These are phyloP conservation scores for Laupala kohalensis DNA, from an alignment of 1,140 invertebrate species.

Conservation along the genomic window DNA sequence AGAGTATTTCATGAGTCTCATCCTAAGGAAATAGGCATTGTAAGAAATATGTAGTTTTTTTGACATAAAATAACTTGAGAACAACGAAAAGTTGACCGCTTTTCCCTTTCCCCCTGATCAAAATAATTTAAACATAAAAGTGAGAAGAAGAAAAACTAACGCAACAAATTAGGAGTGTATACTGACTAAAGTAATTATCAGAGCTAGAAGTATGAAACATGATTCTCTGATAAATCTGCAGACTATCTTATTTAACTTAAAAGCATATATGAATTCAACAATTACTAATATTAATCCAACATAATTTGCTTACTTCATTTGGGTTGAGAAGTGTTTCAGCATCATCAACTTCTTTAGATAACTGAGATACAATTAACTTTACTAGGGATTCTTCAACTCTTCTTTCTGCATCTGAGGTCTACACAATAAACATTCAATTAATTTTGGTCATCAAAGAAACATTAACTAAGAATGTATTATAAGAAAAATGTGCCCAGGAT, in stretches of 20 bases:
- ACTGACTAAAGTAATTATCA: not conserved
- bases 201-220: not conserved
- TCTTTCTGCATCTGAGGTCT: constrained; percentile 14
- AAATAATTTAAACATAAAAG: not conserved
- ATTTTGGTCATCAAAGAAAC: not conserved
- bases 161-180: not conserved
- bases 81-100: too few species aligned
- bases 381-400: constrained; percentile 31
- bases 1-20: too few species aligned
- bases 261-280: not conserved
- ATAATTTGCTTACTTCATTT: constrained; percentile 22
- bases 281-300: not conserved
- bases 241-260: not conserved
- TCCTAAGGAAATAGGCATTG: too few species aligned
- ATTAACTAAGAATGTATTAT: too few species aligned
- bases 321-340: constrained; percentile 18
- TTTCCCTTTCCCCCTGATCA: too few species aligned
- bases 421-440: not conserved
- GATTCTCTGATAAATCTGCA: not conserved
- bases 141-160: not conserved
- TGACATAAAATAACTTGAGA: too few species aligned
- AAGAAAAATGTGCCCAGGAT: too few species aligned
- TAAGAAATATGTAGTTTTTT: too few species aligned
- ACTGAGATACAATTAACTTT: constrained; percentile 27
- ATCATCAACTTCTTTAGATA: constrained; percentile 21